Conservation (phyloP, 1,140 invertebrate species). For the Eriosoma lanigerum region DNA sequence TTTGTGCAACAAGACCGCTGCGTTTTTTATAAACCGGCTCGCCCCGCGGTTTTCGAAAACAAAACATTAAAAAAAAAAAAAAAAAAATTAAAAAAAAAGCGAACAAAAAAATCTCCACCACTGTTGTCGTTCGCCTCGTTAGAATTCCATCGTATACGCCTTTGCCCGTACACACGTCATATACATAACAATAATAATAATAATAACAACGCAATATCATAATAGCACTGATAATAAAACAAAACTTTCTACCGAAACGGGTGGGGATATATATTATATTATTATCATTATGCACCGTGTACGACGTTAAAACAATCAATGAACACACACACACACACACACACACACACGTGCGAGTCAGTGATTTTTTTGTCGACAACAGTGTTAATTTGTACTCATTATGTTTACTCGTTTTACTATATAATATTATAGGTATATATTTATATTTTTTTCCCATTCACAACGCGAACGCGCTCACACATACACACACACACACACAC, state of each 20-base stretch:
- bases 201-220: no score
- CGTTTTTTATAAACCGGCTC: conserved; percentile 36
- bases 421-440: neutral
- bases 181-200: no score
- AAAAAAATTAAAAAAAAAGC: neutral
- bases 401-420: neutral
- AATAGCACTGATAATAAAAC: conserved; percentile 6
- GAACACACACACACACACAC: neutral
- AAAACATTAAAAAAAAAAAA: neutral
- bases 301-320: neutral
- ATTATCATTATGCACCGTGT: neutral
- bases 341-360: no score
- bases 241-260: conserved; percentile 38
- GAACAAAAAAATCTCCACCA: neutral
- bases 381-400: conserved; percentile 37
- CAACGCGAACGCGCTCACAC: no score
- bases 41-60: conserved; percentile 47
- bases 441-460: conserved; percentile 1
- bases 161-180: neutral
- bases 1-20: neutral
- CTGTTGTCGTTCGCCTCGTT: conserved; percentile 6
- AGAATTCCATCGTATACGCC: conserved; percentile 41
- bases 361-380: conserved; percentile 32
- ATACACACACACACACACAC: no score
- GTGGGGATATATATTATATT: neutral